Base-by-base conservation (phyloP, 2,797 vertebrate genomes). In the Hapalemur alaotrensis region DNA sequence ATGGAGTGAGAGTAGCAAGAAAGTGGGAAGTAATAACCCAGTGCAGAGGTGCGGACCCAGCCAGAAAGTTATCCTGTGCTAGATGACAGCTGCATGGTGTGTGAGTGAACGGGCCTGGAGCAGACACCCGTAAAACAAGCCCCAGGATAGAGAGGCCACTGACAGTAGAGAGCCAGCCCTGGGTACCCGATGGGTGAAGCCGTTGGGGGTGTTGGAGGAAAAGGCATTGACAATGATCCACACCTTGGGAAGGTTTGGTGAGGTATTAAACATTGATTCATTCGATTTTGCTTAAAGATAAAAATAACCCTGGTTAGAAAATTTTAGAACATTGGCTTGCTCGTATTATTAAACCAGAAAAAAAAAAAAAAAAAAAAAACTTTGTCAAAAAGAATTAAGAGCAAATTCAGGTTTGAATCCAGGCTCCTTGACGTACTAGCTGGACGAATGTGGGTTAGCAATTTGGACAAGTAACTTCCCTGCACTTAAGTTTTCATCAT, bases 261-360 rank as follows among this genome's bases (percentile, higher is more conserved):
- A 57, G 32, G 1, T 14, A 35, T 72, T 52, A 65, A 72, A 61
- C 18, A 72, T 48, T 38, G 30, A 41, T 48, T 70, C 28, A 72
- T 54, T 90, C 7, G 35, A 28, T 72, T 88, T 82, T 50, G 35
- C 23, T 73, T 73, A 25, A 83, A 94, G 13, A 76, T 69, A 87
- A 92, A 84, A 90, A 59, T 28, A n/a, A 63, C 14, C 76, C 38
- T 38, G 79, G 23, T 23, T 90, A 67, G 75, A 75, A 93, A 82
- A 61, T 18, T 54, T 80, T 52, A 70, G 54, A 38, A 75, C 59
- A 72, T 32, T 61, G 48, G 2, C n/a, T 91, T 95, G 46, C 12
- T 94, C 85, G 30, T 88, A 81, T 89, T 25, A 73, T 30, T 95
- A 92, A 92, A 52, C 18, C 48, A 81, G 72, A 52, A 52, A 50